Evolutionary conservation across 2,888 invertebrate genomes (phyloP).

Genomic region (Agrotis clavis): DNA sequence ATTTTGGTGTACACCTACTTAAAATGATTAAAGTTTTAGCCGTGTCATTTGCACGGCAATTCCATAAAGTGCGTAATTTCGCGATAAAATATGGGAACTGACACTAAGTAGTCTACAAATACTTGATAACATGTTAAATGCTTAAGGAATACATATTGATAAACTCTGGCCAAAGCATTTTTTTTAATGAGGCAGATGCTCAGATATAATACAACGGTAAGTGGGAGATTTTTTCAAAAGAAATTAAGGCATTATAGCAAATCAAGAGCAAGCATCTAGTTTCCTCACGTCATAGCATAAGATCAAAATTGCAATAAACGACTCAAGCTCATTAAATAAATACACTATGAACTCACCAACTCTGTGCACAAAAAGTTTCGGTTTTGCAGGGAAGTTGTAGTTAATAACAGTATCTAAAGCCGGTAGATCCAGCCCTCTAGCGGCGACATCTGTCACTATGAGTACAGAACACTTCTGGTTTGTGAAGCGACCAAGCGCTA

Average conservation of each 20-base stretch:
- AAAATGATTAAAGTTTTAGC: background rate
- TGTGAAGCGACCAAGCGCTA: conserved; percentile 97
- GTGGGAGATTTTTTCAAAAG: too few relatives aligned
- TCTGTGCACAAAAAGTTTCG: conserved; percentile 99
- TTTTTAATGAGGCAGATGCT: background rate
- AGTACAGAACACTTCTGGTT: conserved; percentile 95
- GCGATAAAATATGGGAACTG: background rate
- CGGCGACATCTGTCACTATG: conserved; percentile 99
- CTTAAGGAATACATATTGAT: background rate
- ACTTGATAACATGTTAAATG: background rate
- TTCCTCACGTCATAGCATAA: too few relatives aligned
- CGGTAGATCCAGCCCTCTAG: conserved; percentile 99
- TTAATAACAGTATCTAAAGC: conserved; percentile 99
- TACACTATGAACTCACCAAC: conserved; percentile 93
- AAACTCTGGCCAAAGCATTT: background rate
- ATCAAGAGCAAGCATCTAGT: too few relatives aligned
- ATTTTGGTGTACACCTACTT: background rate
- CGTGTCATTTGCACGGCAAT: background rate
- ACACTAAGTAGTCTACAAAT: background rate
- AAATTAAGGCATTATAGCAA: too few relatives aligned
- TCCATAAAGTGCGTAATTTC: too few relatives aligned
- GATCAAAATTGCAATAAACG: too few relatives aligned
- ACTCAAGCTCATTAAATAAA: background rate
- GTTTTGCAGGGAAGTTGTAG: conserved; percentile 98
- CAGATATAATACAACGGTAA: background rate